Base-by-base conservation (phyloP, 2,113 vertebrate species). In the Nasalis larvatus region DNA sequence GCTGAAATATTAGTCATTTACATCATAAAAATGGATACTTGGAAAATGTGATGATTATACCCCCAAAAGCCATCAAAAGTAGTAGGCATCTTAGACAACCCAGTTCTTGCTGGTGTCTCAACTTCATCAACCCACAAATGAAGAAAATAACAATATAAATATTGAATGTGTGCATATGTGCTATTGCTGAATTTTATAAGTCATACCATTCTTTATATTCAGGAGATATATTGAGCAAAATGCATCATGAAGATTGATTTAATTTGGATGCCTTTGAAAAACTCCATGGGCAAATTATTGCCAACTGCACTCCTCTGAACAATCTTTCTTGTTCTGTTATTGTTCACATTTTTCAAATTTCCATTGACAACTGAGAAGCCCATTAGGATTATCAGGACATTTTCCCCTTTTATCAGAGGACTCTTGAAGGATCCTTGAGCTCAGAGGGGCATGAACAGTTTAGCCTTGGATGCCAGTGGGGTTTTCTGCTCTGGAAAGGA, bases 121-220 rank as follows among this genome's bases (percentile, higher is more conserved):
- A 30, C 4, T 1, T 54, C 60, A 10, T 0, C 1, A 42, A 14
- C 27, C 20, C 30, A 4, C 3, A 32, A 25, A 14, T 30, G 42
- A 52, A 88, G 52, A 77, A 49, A 52, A 49, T 4, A 60, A 37
- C 42, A 37, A 4, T 6, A 2, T 7, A 32, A 76, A 18, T 1
- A 3, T 6, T 13, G 6, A 60, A 37, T 63, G 9, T 30, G 25
- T 21, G 16, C 10, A 0, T 11, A 3, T 6, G 4, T 1, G 6
- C 52, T 60, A 16, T 20, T 21, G 4, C 32, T 54, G 25, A 47
- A 11, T 58, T 76, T 77, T 20, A 35, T 14, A 60, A 60, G 54
- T 63, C 76, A 54, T 37, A n/a, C 20, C 18, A 47, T 35, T 42
- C 37, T 82, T 89, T 56, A 35, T 35, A 37, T 40, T 76, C 32